Evolutionary conservation across 2,888 invertebrate genomes (phyloP).

Genomic region (Petrolisthes cinctipes): DNA sequence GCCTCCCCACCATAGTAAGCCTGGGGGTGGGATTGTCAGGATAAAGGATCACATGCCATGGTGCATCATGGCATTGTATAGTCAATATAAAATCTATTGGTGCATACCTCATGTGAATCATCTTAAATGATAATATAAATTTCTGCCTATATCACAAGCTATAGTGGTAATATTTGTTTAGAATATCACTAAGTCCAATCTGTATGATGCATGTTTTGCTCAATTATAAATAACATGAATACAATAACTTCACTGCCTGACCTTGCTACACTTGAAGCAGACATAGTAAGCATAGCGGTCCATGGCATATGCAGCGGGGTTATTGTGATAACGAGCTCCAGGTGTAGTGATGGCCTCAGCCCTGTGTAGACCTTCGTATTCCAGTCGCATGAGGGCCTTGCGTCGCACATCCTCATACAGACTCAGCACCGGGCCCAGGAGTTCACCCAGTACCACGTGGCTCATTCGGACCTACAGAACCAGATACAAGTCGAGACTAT

Average conservation of each 20-base stretch:
- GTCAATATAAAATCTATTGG: background rate
- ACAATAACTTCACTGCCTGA: conserved; percentile 62
- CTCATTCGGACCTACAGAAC: conserved; percentile 79
- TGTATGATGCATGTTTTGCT: too few relatives aligned
- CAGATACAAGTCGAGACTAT: background rate
- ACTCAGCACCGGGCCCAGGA: conserved; percentile 83
- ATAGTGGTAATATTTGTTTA: too few relatives aligned
- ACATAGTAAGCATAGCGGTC: conserved; percentile 98
- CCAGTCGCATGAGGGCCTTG: conserved; percentile 94
- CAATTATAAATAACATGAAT: too few relatives aligned
- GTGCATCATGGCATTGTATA: background rate
- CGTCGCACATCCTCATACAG: conserved; percentile 90
- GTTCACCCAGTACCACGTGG: conserved; percentile 83
- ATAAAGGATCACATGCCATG: too few relatives aligned
- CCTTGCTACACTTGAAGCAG: conserved; percentile 88
- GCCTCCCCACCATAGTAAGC: conserved; percentile 67
- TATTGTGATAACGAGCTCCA: conserved; percentile 80
- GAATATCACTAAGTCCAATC: too few relatives aligned
- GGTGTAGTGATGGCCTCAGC: conserved; percentile 78
- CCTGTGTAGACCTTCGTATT: conserved; percentile 92
- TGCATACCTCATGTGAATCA: too few relatives aligned
- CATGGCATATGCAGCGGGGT: conserved; percentile 92
- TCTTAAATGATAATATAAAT: background rate
- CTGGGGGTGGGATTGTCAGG: conserved; percentile 24
- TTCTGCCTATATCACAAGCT: background rate